Evolutionary conservation across 2,888 invertebrate genomes (phyloP), one percentile per base, ranked within the genome.

Genomic region (Drosophila atroscutellata): DNA sequence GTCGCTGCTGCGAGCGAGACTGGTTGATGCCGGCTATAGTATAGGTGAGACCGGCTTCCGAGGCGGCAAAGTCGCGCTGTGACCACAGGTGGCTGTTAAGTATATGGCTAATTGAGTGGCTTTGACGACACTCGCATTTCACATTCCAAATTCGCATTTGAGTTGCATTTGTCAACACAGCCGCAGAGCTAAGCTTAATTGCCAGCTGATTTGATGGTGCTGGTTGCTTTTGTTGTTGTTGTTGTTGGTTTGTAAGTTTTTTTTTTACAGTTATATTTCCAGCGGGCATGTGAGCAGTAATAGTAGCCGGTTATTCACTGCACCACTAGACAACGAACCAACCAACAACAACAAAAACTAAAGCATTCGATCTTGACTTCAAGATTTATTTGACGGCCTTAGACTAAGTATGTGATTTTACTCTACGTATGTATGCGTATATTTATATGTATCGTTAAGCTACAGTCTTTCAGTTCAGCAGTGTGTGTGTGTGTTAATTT

Each of bases 31-130:
- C 92, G 20, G 92, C 91, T 69, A 93, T 91, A 51, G 93, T 91
- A 72, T 93, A 93, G 11, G 93, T 91, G 52, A 93, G 91, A 80
- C 93, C 93, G 71, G 92, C 91, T 75, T 93, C 92, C 28, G 92
- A 91, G 80, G 91, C 84, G 61, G 91, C 91, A 76, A 92, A 92
- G 67, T 92, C 91, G 70, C 89, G 92, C 72, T 92, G 92, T 18
- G 92, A 89, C 92, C 92, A 92, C n/a, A 89, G 82, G 34, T 79
- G 84, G 8, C 87, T 91, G 70, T 58, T 55, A 45, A 57, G 30
- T 32, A 51, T 13, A 20, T 51, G 32, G 42, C 0, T 26, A 15
- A 66, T 32, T 32, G 32, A 65, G 9, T 30, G 50, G 20, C 39
- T 50, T 55, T 57, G 47, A 45, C 64, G 77, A 36, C 24, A 45